Conservation (phyloP, 2,888 invertebrate genomes). For the Brachyptera putata region DNA sequence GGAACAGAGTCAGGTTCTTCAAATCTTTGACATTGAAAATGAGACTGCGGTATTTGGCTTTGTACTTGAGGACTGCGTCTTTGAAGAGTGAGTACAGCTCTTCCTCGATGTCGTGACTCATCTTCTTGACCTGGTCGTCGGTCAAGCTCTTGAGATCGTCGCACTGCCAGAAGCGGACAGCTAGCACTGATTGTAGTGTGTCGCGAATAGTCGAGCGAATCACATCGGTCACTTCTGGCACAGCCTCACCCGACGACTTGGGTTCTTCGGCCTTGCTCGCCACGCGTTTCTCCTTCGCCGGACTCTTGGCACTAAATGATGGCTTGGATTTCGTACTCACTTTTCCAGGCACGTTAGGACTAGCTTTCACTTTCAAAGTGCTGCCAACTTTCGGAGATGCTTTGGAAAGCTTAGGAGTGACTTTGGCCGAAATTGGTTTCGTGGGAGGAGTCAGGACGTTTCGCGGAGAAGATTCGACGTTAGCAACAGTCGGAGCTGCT, state of each 20-base stretch:
- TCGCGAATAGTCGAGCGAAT: constrained; percentile 80
- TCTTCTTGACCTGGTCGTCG: constrained; percentile 47
- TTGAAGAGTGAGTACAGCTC: constrained; percentile 75
- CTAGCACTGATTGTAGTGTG: constrained; percentile 62
- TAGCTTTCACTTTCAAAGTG: no score
- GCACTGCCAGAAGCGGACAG: constrained; percentile 53
- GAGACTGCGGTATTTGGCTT: constrained; percentile 84
- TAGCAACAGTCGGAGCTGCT: no score
- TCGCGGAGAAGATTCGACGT: no score
- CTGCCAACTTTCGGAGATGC: no score
- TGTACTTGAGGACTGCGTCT: constrained; percentile 83
- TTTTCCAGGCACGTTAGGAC: no score
- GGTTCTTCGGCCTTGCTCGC: background rate
- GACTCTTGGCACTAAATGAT: background rate
- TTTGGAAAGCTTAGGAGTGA: no score
- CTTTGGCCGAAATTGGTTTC: no score
- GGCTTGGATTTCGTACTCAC: background rate
- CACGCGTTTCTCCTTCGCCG: constrained; percentile 1
- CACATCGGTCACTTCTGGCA: constrained; percentile 53
- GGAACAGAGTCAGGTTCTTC: constrained; percentile 77
- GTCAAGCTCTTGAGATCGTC: constrained; percentile 44
- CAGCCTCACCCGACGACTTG: background rate
- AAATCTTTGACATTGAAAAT: constrained; percentile 90
- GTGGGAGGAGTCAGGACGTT: no score
- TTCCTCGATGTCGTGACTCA: constrained; percentile 74